Conservation (phyloP, 2,113 vertebrate species). For the Microcebus jonahi region DNA sequence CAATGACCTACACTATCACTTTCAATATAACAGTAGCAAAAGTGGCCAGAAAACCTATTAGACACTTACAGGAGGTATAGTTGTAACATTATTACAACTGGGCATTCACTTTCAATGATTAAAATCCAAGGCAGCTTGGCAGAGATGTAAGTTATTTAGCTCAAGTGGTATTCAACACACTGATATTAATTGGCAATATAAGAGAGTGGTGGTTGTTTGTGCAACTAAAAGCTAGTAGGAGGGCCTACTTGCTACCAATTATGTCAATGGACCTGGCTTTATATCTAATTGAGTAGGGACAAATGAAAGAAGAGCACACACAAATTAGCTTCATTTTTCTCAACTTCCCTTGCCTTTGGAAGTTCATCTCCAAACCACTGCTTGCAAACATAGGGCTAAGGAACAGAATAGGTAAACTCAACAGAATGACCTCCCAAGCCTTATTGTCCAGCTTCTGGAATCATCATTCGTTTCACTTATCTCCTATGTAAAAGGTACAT, state of each 20-base stretch:
- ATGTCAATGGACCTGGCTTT: not conserved
- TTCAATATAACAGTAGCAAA: conserved; percentile 34
- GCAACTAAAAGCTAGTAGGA: not conserved
- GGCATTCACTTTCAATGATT: not conserved
- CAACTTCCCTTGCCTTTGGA: not conserved
- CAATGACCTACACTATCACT: not conserved
- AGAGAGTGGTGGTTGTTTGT: not conserved
- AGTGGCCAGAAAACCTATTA: not conserved
- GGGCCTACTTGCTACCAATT: conserved; percentile 3
- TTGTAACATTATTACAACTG: not conserved
- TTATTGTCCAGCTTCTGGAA: conserved; percentile 1
- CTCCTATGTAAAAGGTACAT: not conserved
- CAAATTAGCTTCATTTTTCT: conserved; percentile 24
- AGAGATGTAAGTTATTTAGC: conserved; percentile 12
- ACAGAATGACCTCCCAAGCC: not conserved
- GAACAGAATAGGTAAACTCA: not conserved
- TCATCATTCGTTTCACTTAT: not conserved
- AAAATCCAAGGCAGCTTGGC: not conserved
- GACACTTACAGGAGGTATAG: not conserved
- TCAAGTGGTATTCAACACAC: not conserved
- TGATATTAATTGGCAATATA: not conserved
- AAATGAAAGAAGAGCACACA: not conserved
- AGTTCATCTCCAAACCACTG: not conserved
- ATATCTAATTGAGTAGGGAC: not conserved
- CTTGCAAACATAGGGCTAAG: not conserved